phyloP scores from a whole-genome alignment of 1,140 invertebrate species.

The Tetranychus urticae region DNA sequence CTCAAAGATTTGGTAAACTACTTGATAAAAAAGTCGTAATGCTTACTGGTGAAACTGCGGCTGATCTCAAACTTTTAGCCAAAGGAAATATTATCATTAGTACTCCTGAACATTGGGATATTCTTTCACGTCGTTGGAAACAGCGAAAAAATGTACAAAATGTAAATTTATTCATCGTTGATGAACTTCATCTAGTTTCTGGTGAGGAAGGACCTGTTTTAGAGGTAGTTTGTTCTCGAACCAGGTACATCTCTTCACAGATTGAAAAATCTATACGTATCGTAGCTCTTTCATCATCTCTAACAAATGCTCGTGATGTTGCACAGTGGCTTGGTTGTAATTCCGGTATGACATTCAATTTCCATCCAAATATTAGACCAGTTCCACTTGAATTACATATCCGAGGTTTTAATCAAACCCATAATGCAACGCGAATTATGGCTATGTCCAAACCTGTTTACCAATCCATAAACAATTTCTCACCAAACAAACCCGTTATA shows the following conservation, averaged over 20 bases:
- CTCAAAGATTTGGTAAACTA: constrained; percentile 51
- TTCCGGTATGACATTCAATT: constrained; percentile 83
- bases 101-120: constrained; percentile 97
- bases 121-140: constrained; percentile 91
- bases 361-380: constrained; percentile 88
- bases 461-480: constrained; percentile 68
- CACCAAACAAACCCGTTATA: constrained; percentile 64
- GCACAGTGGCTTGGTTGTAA: constrained; percentile 89
- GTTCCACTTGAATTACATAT: constrained; percentile 85
- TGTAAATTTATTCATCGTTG: constrained; percentile 85
- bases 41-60: constrained; percentile 91
- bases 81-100: constrained; percentile 76
- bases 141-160: constrained; percentile 94
- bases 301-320: constrained; percentile 84
- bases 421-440: constrained; percentile 77
- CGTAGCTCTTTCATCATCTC: constrained; percentile 74
- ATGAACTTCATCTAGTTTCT: constrained; percentile 65
- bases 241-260: constrained; percentile 91
- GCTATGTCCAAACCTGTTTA: constrained; percentile 96
- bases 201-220: constrained; percentile 46
- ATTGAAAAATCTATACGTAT: constrained; percentile 80
- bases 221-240: constrained; percentile 89
- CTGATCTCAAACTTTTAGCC: constrained; percentile 63
- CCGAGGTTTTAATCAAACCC: constrained; percentile 88
- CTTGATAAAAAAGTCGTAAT: constrained; percentile 65